Evolutionary conservation across 2,113 vertebrate species (phyloP).

Genomic region (Cinclus cinclus): DNA sequence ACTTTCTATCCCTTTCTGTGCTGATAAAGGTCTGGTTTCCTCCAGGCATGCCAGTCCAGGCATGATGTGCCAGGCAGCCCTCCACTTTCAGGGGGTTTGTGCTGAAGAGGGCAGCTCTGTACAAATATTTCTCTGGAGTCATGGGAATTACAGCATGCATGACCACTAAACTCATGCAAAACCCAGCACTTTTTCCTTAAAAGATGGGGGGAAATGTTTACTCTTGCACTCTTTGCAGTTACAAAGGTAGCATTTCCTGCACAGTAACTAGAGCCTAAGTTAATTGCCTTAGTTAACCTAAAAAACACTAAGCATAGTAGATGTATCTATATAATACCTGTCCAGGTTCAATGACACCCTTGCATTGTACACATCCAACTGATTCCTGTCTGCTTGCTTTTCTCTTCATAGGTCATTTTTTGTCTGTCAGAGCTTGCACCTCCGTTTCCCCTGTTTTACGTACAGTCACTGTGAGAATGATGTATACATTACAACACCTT

Average conservation of each 20-base stretch:
- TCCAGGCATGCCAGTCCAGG: fast-evolving
- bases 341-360: neutral
- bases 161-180: neutral
- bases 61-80: neutral
- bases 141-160: neutral
- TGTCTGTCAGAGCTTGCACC: neutral
- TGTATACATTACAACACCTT: neutral
- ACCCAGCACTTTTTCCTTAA: neutral
- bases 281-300: neutral
- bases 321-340: neutral
- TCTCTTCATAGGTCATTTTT: neutral
- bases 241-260: neutral
- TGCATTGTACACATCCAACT: neutral
- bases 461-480: neutral
- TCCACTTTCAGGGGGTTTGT: neutral
- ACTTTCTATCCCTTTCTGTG: neutral
- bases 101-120: neutral
- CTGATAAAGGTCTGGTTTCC: neutral
- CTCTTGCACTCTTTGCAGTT: neutral
- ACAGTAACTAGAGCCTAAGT: neutral
- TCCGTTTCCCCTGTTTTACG: neutral
- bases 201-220: neutral
- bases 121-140: neutral
- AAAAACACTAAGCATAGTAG: neutral
- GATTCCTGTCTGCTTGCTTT: neutral